A percentile compares a stretch with the other conserved stretches of the same genome.
Evolutionary conservation across 1,140 invertebrate species (phyloP).

Genomic region (Drosophila eugracilis): DNA sequence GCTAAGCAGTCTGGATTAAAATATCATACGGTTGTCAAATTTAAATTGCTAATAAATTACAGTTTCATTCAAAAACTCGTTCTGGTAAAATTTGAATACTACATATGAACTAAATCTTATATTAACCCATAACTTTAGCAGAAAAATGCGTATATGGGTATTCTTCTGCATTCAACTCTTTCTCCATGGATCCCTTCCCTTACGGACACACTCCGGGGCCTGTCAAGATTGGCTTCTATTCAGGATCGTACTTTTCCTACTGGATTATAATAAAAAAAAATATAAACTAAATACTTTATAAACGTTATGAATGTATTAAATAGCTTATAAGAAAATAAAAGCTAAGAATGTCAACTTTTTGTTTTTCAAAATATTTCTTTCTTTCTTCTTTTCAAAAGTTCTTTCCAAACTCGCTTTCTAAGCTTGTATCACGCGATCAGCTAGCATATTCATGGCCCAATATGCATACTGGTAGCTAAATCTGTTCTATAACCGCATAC

Average conservation of each 20-base stretch:
- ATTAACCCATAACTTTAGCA: too few relatives aligned
- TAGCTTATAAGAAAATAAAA: too few relatives aligned
- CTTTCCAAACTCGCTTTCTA: constrained; percentile 5
- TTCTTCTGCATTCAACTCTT: background rate
- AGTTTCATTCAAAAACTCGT: too few relatives aligned
- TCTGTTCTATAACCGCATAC: constrained; percentile 56
- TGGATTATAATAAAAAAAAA: background rate
- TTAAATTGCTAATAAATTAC: too few relatives aligned
- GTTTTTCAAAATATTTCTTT: too few relatives aligned
- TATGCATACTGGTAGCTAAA: constrained; percentile 71
- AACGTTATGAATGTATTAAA: too few relatives aligned
- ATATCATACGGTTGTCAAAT: too few relatives aligned
- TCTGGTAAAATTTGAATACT: too few relatives aligned
- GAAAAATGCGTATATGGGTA: background rate
- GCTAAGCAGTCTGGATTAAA: too few relatives aligned
- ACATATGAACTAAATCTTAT: too few relatives aligned
- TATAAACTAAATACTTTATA: background rate
- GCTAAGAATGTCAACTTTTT: too few relatives aligned
- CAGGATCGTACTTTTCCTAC: background rate
- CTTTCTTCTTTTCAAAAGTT: too few relatives aligned
- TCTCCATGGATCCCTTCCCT: background rate
- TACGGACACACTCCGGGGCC: background rate
- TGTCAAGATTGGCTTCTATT: background rate
- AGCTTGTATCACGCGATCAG: constrained; percentile 34
- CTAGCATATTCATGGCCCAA: constrained; percentile 44